Evolutionary conservation across 2,888 invertebrate species (phyloP).

Genomic region (Eristalinus sepulchralis): DNA sequence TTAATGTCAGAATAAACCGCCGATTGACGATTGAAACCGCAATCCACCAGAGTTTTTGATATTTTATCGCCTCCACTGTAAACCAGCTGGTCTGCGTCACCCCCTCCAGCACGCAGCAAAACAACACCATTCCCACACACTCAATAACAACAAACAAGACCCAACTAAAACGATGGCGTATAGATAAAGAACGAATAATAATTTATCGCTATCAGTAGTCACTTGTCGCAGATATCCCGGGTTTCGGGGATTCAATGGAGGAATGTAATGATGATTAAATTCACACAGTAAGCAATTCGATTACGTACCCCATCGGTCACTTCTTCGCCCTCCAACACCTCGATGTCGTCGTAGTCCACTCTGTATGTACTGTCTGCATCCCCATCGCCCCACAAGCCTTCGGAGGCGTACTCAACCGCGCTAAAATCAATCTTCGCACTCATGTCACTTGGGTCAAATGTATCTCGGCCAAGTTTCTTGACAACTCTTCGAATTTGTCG

Average conservation of each 20-base stretch:
- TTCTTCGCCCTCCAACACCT: conserved; percentile 76
- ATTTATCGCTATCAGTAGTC: background rate
- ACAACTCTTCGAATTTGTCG: conserved; percentile 26
- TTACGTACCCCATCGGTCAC: conserved; percentile 75
- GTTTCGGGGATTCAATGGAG: background rate
- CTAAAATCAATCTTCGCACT: conserved; percentile 77
- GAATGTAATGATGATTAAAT: background rate
- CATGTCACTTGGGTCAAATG: conserved; percentile 51
- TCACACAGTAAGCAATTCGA: background rate
- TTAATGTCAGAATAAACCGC: background rate
- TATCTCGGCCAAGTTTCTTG: conserved; percentile 33
- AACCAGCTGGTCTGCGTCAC: background rate
- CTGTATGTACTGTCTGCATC: conserved; percentile 3
- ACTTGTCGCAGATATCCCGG: background rate
- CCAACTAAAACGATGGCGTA: conserved; percentile 2
- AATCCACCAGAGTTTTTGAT: background rate
- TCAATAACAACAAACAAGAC: conserved; percentile 30
- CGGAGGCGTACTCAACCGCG: conserved; percentile 76
- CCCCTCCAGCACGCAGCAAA: background rate
- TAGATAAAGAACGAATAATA: conserved; percentile 24
- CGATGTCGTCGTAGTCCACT: conserved; percentile 75
- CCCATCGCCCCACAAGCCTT: conserved; percentile 61
- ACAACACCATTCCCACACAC: background rate
- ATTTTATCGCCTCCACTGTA: background rate
- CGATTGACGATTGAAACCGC: background rate